Conservation (phyloP, 1,140 invertebrate species). For the Megalonaias nervosa region DNA sequence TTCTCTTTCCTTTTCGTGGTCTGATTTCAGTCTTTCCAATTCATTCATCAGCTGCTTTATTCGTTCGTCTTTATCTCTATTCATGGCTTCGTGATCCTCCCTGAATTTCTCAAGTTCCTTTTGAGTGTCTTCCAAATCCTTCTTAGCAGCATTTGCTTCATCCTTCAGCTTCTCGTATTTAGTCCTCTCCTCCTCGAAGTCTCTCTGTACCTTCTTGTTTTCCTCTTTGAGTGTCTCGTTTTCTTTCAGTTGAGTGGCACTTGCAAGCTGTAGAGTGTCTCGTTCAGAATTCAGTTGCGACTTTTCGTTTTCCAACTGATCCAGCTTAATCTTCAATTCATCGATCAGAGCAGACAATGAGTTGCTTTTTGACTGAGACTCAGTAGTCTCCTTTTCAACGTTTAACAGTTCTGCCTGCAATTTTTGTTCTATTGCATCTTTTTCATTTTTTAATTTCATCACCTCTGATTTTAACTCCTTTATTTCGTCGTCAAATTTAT, state of each 20-base stretch:
- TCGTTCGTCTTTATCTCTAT: slow-evolving; percentile 32
- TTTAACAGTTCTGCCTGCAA: slow-evolving; percentile 22
- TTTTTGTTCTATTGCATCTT: slow-evolving; percentile 29
- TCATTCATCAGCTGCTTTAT: slow-evolving; percentile 31
- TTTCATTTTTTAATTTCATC: slow-evolving; percentile 28
- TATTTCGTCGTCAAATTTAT: slow-evolving; percentile 48
- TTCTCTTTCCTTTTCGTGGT: slow-evolving; percentile 34
- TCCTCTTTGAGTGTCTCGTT: slow-evolving; percentile 33
- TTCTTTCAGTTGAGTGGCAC: slow-evolving; percentile 29
- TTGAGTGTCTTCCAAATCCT: slow-evolving; percentile 29
- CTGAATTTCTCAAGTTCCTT: slow-evolving; percentile 35
- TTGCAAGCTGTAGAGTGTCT: slow-evolving; percentile 21
- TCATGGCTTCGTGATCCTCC: slow-evolving; percentile 32
- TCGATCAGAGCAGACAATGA: slow-evolving; percentile 8
- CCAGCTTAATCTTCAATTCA: slow-evolving; percentile 41
- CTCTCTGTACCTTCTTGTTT: slow-evolving; percentile 26
- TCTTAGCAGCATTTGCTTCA: slow-evolving; percentile 21
- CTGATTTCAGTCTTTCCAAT: slow-evolving; percentile 29
- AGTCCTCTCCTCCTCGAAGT: slow-evolving; percentile 27
- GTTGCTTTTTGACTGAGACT: slow-evolving; percentile 20
- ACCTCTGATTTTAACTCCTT: slow-evolving; percentile 38
- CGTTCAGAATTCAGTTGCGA: slow-evolving; percentile 25
- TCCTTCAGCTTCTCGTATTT: slow-evolving; percentile 21
- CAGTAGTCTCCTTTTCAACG: slow-evolving; percentile 20
- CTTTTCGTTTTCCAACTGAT: slow-evolving; percentile 44